A percentile compares a stretch with the other conserved stretches of the same genome.
Conservation (phyloP, 2,113 vertebrate genomes). For the Malurus elegans region DNA sequence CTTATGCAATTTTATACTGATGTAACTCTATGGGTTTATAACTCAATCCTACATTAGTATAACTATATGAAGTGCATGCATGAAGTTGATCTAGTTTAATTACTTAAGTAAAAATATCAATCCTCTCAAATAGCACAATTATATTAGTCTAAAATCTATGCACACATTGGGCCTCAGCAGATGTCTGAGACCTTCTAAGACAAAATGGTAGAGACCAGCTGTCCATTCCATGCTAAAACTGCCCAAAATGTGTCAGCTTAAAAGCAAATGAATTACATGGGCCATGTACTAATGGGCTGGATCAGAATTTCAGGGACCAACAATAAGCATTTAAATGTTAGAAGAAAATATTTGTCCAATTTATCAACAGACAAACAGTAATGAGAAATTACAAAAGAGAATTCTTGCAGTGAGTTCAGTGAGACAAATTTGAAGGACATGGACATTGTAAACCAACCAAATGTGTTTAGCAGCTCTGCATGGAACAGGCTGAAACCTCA, state of each 20-base stretch:
- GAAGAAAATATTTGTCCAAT: not conserved
- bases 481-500: not conserved
- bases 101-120: slow-evolving; percentile 3
- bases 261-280: not conserved
- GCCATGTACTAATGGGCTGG: not conserved
- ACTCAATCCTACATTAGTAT: not conserved
- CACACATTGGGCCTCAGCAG: not conserved
- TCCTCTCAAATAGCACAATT: not conserved
- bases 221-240: not conserved
- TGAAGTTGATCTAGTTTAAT: not conserved
- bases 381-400: not conserved
- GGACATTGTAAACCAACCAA: not conserved
- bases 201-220: not conserved
- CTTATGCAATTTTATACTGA: not conserved
- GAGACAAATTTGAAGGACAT: not conserved
- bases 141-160: not conserved
- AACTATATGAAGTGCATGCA: not conserved
- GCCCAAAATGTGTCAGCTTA: not conserved
- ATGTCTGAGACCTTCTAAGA: not conserved
- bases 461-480: not conserved
- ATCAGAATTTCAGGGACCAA: not conserved
- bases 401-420: not conserved
- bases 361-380: not conserved
- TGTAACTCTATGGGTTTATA: not conserved
- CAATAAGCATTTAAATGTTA: not conserved